Evolutionary conservation across 2,797 vertebrate species (phyloP).

Genomic region (Balearica regulorum): DNA sequence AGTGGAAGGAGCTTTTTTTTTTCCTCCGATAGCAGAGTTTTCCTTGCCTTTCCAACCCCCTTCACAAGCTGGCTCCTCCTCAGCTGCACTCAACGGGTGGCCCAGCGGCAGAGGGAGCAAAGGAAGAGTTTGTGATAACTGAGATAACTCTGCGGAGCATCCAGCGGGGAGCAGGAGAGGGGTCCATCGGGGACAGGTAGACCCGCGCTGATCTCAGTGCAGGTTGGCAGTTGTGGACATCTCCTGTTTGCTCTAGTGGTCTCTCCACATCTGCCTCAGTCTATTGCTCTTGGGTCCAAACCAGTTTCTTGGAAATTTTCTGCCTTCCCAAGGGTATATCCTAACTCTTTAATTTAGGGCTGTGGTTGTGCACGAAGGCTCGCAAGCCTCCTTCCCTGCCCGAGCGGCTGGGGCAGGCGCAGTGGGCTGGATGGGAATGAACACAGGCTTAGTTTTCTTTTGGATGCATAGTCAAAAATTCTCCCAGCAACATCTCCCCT

Average conservation of each 20-base stretch:
- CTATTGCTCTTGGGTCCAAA: background rate
- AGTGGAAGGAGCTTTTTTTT: background rate
- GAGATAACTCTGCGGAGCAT: background rate
- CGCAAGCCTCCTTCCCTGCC: accelerated
- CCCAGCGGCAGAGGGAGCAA: background rate
- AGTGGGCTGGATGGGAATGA: background rate
- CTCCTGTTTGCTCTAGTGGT: background rate
- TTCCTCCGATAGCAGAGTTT: background rate
- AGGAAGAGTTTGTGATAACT: background rate
- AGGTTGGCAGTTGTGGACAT: background rate
- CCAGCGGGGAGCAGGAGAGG: background rate
- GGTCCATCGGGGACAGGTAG: background rate
- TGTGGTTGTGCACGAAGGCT: background rate
- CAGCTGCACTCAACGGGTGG: background rate
- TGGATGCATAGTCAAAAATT: background rate
- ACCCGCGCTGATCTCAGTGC: background rate
- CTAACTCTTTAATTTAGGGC: background rate
- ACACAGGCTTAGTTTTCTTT: background rate
- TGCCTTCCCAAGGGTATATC: background rate
- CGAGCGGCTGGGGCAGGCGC: accelerated
- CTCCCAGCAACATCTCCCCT: background rate
- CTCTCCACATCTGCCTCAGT: background rate
- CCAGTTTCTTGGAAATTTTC: background rate
- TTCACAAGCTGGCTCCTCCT: background rate
- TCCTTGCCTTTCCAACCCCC: background rate